Conservation (phyloP, 2,797 vertebrate genomes). For the Malacoctenus gilli region DNA sequence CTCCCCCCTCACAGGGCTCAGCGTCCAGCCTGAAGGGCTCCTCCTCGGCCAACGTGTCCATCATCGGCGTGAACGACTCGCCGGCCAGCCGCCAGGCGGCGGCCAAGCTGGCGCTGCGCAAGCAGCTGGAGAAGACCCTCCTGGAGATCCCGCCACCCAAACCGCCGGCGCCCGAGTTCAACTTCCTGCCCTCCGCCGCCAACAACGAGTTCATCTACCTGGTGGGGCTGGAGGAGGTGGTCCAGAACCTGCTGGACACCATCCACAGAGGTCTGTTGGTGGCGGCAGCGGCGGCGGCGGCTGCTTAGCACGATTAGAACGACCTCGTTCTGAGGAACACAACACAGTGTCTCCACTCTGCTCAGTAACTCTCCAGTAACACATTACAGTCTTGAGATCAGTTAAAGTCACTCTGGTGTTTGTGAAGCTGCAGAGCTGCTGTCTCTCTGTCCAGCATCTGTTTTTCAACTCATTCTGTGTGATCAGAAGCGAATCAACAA, state of each 20-base stretch:
- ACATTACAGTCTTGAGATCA: no score
- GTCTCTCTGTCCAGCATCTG: no score
- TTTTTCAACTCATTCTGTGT: no score
- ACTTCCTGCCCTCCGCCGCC: slow-evolving; percentile 94
- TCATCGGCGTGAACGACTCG: slow-evolving; percentile 82
- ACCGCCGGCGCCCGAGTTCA: slow-evolving; percentile 90
- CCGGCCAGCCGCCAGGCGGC: slow-evolving; percentile 93
- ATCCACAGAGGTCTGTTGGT: slow-evolving; percentile 91
- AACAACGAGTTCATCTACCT: slow-evolving; percentile 98
- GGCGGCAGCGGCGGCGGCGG: no score
- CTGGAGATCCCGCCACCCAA: slow-evolving; percentile 97
- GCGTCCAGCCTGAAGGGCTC: slow-evolving; percentile 86
- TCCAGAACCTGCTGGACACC: slow-evolving; percentile 92
- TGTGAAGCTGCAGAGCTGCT: no score
- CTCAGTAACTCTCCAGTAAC: no score
- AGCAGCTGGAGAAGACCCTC: slow-evolving; percentile 96
- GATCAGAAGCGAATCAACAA: no score
- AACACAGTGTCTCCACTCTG: no score
- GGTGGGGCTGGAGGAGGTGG: slow-evolving; percentile 95
- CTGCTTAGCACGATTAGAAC: no score
- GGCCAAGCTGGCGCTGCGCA: slow-evolving; percentile 92
- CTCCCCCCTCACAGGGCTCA: slow-evolving; percentile 75
- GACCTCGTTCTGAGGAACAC: no score
- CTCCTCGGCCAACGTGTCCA: slow-evolving; percentile 74
- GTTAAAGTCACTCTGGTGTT: no score